A percentile compares a stretch with the other conserved stretches of the same genome.
Conservation (phyloP, 2,888 invertebrate genomes). For the Monopis laevigella region DNA sequence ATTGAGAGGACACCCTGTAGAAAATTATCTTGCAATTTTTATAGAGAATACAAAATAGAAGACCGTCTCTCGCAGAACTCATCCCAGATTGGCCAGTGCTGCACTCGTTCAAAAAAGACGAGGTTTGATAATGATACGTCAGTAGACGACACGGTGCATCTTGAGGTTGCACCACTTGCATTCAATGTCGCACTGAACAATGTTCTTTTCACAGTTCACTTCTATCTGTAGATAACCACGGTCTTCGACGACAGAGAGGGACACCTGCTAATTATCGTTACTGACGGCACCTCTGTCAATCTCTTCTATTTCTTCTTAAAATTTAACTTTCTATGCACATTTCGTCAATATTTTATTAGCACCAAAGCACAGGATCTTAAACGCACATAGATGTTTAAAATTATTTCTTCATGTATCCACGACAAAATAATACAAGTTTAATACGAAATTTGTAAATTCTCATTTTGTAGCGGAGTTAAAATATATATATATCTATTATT, state of each 20-base stretch:
- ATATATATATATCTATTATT: neutral
- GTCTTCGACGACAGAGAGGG: conserved; percentile 7
- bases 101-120: conserved; percentile 83
- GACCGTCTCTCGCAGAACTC: conserved; percentile 92
- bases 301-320: conserved; percentile 30
- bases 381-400: conserved; percentile 42
- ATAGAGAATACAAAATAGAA: conserved; percentile 70
- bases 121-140: conserved; percentile 75
- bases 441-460: neutral
- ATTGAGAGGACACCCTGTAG: too few species aligned
- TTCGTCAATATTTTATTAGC: conserved; percentile 41
- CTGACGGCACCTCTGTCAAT: conserved; percentile 43
- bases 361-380: conserved; percentile 38
- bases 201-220: conserved; percentile 3
- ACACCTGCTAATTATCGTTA: conserved; percentile 20
- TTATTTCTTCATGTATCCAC: too few species aligned
- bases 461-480: conserved; percentile 1
- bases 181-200: conserved; percentile 34
- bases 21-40: conserved; percentile 37
- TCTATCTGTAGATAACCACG: conserved; percentile 6
- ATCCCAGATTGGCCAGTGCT: conserved; percentile 97
- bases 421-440: too few species aligned
- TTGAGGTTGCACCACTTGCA: conserved; percentile 43
- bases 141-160: conserved; percentile 54
- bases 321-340: conserved; percentile 40